A percentile compares a stretch with the other conserved stretches of the same genome.
Conservation (phyloP, 2,888 invertebrate species). For the Phymatocera aterrima region DNA sequence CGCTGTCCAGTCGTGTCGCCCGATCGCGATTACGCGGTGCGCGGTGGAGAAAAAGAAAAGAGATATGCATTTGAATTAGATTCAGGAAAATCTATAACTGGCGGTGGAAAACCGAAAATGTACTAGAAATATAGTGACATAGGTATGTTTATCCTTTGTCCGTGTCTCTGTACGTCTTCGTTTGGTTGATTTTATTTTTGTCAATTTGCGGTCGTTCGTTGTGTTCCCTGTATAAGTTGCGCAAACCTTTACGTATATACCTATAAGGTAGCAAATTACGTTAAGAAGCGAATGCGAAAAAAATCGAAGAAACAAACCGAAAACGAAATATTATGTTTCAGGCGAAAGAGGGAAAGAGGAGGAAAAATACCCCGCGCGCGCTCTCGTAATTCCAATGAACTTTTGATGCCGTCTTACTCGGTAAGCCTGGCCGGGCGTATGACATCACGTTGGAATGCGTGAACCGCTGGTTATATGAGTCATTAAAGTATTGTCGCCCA, state of each 20-base stretch:
- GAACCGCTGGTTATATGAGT: constrained; percentile 56
- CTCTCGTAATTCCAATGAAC: constrained; percentile 32
- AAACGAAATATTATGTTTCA: background rate
- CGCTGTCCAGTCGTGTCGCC: background rate
- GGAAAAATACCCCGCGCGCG: background rate
- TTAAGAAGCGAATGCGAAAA: too few relatives aligned
- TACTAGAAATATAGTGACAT: too few relatives aligned
- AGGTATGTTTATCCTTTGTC: too few relatives aligned
- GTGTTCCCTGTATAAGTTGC: too few relatives aligned
- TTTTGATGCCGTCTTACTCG: constrained; percentile 50
- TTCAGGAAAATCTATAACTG: too few relatives aligned
- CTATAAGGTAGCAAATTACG: too few relatives aligned
- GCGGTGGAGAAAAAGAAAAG: background rate
- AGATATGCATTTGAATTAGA: background rate
- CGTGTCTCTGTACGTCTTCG: too few relatives aligned
- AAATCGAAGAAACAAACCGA: too few relatives aligned
- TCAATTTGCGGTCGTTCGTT: too few relatives aligned
- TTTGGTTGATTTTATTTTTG: too few relatives aligned
- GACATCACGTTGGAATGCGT: constrained; percentile 71
- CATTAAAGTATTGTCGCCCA: constrained; percentile 33
- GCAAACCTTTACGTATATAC: too few relatives aligned
- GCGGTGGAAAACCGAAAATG: too few relatives aligned
- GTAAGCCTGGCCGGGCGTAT: constrained; percentile 52
- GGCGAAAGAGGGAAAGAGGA: background rate
- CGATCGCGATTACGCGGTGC: background rate